These are phyloP conservation scores for Synaphobranchus kaupii DNA, from an alignment of 2,797 vertebrate species.

Conservation along the genomic window DNA sequence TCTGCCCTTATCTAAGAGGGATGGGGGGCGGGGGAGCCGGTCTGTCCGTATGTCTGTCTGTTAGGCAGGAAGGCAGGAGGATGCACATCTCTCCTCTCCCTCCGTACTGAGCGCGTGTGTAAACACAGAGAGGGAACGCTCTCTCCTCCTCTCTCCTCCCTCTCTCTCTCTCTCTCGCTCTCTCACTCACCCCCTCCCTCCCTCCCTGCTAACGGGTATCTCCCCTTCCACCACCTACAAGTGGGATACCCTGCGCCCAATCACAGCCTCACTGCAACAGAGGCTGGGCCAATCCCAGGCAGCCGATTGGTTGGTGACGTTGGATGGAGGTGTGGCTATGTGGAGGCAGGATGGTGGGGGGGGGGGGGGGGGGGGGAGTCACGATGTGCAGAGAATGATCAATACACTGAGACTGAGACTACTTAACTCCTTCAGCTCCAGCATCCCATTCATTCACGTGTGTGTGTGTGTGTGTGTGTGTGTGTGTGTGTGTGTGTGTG, in stretches of 20 bases:
- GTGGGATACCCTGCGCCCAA: slow-evolving; percentile 53
- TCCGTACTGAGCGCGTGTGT: slow-evolving; percentile 29
- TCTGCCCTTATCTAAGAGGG: not conserved
- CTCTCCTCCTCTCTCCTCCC: slow-evolving; percentile 41
- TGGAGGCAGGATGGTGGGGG: slow-evolving; percentile 24
- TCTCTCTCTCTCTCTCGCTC: slow-evolving; percentile 40
- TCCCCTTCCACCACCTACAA: slow-evolving; percentile 27
- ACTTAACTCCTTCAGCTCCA: slow-evolving; percentile 52
- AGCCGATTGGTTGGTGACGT: slow-evolving; percentile 58
- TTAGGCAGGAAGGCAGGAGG: not conserved
- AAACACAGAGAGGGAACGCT: slow-evolving; percentile 40
- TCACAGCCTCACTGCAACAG: slow-evolving; percentile 53
- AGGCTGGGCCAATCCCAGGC: slow-evolving; percentile 54
- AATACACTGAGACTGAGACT: slow-evolving; percentile 1
- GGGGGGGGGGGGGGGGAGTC: not conserved
- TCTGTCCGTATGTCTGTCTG: not conserved
- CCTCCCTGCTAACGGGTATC: slow-evolving; percentile 22
- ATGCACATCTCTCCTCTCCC: slow-evolving; percentile 17
- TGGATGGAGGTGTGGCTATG: slow-evolving; percentile 36
- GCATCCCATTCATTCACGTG: slow-evolving; percentile 35
- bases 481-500: not conserved
- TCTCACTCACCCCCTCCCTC: slow-evolving; percentile 25
- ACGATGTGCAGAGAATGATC: slow-evolving; percentile 26
- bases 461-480: slow-evolving; percentile 12
- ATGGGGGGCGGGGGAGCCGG: not conserved